Conservation (phyloP, 2,888 invertebrate species). For the Thera obeliscata region DNA sequence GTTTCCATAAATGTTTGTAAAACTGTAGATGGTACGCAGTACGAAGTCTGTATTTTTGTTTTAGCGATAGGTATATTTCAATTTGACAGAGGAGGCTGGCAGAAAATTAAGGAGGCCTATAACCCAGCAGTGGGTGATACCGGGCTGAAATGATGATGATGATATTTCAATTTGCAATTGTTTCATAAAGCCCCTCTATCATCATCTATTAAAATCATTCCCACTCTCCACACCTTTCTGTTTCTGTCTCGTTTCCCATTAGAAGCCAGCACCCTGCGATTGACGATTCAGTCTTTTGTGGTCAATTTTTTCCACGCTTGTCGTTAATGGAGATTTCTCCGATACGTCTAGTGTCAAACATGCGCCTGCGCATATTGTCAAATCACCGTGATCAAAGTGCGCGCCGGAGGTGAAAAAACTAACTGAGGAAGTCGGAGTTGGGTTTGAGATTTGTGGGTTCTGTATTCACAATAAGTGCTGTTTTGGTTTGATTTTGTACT, state of each 20-base stretch:
- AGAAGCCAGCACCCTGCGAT: conserved; percentile 79
- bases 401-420: conserved; percentile 57
- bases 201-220: conserved; percentile 37
- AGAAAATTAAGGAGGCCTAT: no score
- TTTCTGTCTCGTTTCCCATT: conserved; percentile 65
- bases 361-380: conserved; percentile 68
- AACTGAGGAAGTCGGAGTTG: conserved; percentile 1
- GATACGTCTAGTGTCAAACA: conserved; percentile 73
- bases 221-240: conserved; percentile 53
- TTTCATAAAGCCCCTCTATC: not conserved
- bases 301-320: conserved; percentile 74
- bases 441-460: not conserved
- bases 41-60: no score
- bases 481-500: no score
- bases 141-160: no score
- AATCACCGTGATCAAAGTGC: conserved; percentile 77
- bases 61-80: no score
- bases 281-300: conserved; percentile 78
- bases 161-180: no score
- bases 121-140: no score
- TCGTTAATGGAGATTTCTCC: conserved; percentile 79
- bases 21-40: no score
- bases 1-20: no score
- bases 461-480: not conserved
- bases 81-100: no score